phyloP scores from a whole-genome alignment of 2,888 invertebrate species.

The Protonemura montana region DNA sequence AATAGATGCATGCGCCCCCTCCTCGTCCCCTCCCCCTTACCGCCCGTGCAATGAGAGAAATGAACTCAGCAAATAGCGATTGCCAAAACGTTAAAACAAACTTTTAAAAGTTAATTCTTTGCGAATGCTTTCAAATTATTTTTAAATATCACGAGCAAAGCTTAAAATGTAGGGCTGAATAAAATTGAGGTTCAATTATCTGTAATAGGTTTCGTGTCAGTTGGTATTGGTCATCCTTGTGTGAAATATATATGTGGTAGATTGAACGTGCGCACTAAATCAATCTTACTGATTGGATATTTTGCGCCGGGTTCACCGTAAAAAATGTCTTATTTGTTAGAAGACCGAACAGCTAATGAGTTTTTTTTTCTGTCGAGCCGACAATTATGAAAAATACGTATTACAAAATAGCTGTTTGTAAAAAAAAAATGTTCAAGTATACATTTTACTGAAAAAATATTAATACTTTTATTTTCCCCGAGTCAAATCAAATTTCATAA shows the following conservation, averaged over 20 bases:
- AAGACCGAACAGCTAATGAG: not conserved
- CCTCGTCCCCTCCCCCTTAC: no score
- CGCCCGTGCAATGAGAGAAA: no score
- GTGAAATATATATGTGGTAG: not conserved
- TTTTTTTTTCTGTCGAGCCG: not conserved
- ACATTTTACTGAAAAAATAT: not conserved
- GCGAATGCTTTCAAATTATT: not conserved
- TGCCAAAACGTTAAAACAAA: no score
- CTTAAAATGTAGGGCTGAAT: not conserved
- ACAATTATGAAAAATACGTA: not conserved
- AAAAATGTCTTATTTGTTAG: not conserved
- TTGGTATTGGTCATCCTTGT: not conserved
- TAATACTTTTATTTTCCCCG: not conserved
- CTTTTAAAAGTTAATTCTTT: no score
- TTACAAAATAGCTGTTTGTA: not conserved
- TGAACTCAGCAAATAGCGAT: no score
- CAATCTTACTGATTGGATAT: not conserved
- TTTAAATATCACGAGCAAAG: not conserved
- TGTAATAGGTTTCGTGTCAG: no score
- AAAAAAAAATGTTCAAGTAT: not conserved
- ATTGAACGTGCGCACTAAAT: not conserved
- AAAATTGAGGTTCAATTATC: not conserved
- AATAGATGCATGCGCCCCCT: no score
- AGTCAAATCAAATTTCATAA: slow-evolving; percentile 7
- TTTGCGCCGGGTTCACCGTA: not conserved